These are phyloP conservation scores for Lepus americanus DNA, from an alignment of 2,113 vertebrate species.

Conservation along the genomic window DNA sequence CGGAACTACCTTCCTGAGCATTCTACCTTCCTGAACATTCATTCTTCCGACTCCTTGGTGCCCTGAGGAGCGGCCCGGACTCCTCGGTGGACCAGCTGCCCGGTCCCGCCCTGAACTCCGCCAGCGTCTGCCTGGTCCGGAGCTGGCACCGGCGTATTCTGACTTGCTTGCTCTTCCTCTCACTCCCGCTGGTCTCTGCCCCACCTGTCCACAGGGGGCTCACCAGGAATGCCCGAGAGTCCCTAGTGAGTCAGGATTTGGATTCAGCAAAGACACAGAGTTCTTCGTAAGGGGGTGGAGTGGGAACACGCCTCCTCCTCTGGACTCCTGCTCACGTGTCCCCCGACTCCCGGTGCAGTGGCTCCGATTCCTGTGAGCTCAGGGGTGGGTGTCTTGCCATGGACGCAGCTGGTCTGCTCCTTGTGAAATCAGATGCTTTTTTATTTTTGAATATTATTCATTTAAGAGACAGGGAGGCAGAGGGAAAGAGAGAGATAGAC, in stretches of 20 bases:
- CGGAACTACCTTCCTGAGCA: neutral
- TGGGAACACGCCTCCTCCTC: too few species aligned
- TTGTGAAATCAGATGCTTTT: neutral
- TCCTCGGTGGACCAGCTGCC: fast-evolving
- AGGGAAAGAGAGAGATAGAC: too few species aligned
- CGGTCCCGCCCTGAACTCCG: fast-evolving
- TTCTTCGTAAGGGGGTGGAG: neutral
- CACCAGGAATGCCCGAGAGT: neutral
- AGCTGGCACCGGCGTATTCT: too few species aligned
- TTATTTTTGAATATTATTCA: neutral
- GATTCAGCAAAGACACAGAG: fast-evolving
- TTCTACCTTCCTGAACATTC: too few species aligned
- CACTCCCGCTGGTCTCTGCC: neutral
- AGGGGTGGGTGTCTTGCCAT: neutral
- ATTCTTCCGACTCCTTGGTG: too few species aligned
- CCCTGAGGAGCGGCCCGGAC: too few species aligned
- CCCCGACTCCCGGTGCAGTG: fast-evolving
- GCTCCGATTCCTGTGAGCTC: neutral
- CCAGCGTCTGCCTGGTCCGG: neutral
- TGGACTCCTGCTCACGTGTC: neutral
- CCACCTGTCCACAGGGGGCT: too few species aligned
- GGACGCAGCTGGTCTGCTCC: neutral
- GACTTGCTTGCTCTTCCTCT: neutral
- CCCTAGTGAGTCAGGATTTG: neutral
- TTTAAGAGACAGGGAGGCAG: too few species aligned